Conservation (phyloP, 2,113 vertebrate genomes). For the Poecilia latipinna region DNA sequence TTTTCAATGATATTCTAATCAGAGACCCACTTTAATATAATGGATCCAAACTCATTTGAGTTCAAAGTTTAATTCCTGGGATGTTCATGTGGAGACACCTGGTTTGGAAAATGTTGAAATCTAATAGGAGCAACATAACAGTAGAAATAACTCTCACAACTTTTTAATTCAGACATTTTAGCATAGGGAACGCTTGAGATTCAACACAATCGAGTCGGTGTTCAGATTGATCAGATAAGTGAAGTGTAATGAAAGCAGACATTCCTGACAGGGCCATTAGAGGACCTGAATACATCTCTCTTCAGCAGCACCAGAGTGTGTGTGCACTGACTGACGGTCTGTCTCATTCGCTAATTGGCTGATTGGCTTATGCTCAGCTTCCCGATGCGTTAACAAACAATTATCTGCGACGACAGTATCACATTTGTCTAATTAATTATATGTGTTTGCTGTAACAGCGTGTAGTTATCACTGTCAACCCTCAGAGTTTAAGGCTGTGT, state of each 20-base stretch:
- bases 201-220: not conserved
- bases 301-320: slow-evolving; percentile 60
- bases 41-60: too few species aligned
- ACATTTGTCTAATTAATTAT: slow-evolving; percentile 85
- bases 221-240: slow-evolving; percentile 4
- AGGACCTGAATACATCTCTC: slow-evolving; percentile 60
- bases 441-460: slow-evolving; percentile 70
- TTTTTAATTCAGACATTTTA: too few species aligned
- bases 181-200: not conserved
- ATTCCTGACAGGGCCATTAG: slow-evolving; percentile 65
- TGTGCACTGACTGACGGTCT: slow-evolving; percentile 12
- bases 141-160: too few species aligned
- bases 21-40: too few species aligned
- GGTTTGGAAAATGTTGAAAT: too few species aligned
- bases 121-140: too few species aligned
- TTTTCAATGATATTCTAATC: too few species aligned
- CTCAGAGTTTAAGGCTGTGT: slow-evolving; percentile 50
- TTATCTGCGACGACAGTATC: slow-evolving; percentile 81
- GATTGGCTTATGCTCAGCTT: slow-evolving; percentile 60
- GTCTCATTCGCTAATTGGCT: slow-evolving; percentile 49
- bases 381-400: slow-evolving; percentile 83
- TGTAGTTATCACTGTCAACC: slow-evolving; percentile 70
- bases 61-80: too few species aligned
- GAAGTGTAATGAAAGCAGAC: slow-evolving; percentile 54
- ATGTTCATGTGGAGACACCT: too few species aligned